Base-by-base conservation (phyloP, 2,888 invertebrate species). In the Quadroppia sp. region DNA sequence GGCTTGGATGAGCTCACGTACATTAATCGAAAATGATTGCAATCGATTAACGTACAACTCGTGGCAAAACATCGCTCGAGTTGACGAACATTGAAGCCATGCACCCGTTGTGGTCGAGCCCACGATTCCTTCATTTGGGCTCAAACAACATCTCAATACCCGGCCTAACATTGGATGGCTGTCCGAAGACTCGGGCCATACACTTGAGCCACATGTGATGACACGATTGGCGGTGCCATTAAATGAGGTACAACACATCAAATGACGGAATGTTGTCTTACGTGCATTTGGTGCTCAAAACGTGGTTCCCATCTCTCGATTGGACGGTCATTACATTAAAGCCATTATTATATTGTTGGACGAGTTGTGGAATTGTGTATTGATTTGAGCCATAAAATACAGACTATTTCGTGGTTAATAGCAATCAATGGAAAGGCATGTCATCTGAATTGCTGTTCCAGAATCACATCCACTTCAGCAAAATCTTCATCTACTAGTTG, bases 101-200 rank as follows among this genome's bases (percentile, higher is more conserved):
- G 25, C 80, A 79, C 79, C 79, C 80, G n/a, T n/a, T n/a, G n/a
- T 30, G 80, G 81, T 7, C 78, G 78, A 7, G 74, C 75, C 7
- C 79, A 80, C 74, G 81, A 82, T 75, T 67, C 67, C 1, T 67
- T 67, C 42, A 67, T 67, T 32, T 67, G 25, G 25, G 2, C 42
- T 67, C 11, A 61, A 61, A 61, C 1, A 30, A 30, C 30, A n/a
- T n/a, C 6, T 61, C 17, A 15, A 53, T 20, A 7, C 13, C 25
- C 9, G 7, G 1, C 32, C 32, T 1, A 4, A 61, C 15, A 61
- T 32, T 42, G 67, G 67, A 20, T 42, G 40, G 42, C 42, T 67
- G 1, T 20, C 42, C 2, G 67, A 40, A 1, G 64, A 64, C 13
- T 32, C 64, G 1, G 64, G 64, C 1, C 36, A 64, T 13, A 36